A percentile compares a stretch with the other conserved stretches of the same genome.
Evolutionary conservation across 2,797 vertebrate species (phyloP).

Genomic region (Moxostoma hubbsi): DNA sequence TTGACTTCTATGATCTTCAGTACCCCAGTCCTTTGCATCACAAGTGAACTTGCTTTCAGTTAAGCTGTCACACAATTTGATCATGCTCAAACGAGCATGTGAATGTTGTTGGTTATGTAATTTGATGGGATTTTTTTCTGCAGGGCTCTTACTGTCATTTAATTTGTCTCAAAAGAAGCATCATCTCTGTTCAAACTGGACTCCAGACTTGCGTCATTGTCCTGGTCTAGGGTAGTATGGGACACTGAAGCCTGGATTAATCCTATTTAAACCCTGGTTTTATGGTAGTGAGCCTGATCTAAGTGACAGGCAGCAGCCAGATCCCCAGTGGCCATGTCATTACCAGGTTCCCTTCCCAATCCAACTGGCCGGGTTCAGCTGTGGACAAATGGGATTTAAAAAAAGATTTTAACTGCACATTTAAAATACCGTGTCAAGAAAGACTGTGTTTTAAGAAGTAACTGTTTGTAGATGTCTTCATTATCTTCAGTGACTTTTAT

Average conservation of each 20-base stretch:
- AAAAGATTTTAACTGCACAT: neutral
- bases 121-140: no score
- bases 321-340: constrained; percentile 47
- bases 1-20: no score
- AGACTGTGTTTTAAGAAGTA: neutral
- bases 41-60: no score
- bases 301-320: constrained; percentile 22
- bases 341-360: constrained; percentile 29
- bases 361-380: constrained; percentile 8
- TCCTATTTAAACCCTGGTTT: constrained; percentile 53
- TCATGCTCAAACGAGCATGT: no score
- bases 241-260: constrained; percentile 44
- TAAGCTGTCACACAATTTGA: no score
- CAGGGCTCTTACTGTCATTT: neutral
- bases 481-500: constrained; percentile 26
- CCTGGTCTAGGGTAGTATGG: constrained; percentile 25
- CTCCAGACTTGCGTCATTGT: constrained; percentile 31
- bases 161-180: neutral
- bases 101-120: no score
- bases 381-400: neutral
- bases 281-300: constrained; percentile 43
- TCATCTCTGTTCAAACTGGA: constrained; percentile 33
- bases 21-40: no score
- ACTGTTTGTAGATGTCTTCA: neutral
- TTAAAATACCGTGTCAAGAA: neutral